phyloP scores from a whole-genome alignment of 2,888 invertebrate genomes.

The Erebia epiphron region DNA sequence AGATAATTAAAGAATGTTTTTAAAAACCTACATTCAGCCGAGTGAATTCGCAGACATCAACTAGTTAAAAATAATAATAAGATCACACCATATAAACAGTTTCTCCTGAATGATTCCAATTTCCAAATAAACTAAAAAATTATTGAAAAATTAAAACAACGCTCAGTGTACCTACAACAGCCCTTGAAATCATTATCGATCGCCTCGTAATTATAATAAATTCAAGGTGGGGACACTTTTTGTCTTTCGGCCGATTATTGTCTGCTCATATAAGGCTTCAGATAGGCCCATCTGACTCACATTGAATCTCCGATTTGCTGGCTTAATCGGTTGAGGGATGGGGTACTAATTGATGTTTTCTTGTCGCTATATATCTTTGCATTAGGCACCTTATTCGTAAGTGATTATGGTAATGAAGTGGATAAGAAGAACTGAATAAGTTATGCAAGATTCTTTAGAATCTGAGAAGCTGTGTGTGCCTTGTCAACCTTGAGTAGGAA shows the following conservation, averaged over 20 bases:
- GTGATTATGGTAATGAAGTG: conserved; percentile 9
- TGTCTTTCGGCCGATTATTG: conserved; percentile 38
- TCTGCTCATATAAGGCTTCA: conserved; percentile 38
- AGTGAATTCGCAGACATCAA: no score
- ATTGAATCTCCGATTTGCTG: conserved; percentile 31
- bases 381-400: conserved; percentile 16
- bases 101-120: no score
- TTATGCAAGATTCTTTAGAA: not conserved
- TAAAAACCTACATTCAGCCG: no score
- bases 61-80: no score
- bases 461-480: not conserved
- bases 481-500: not conserved
- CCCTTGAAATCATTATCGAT: conserved; percentile 37
- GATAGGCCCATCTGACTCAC: conserved; percentile 28
- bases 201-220: conserved; percentile 53
- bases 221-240: conserved; percentile 44
- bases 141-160: not conserved
- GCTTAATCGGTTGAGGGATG: conserved; percentile 15
- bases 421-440: not conserved
- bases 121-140: not conserved
- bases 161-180: conserved; percentile 17
- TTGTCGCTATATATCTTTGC: not conserved
- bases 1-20: no score
- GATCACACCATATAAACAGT: no score
- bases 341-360: conserved; percentile 19